Percentiles rank a stretch among this genome's conserved stretches.
phyloP scores from a whole-genome alignment of 2,888 invertebrate species.

The Trachelus tabidus region DNA sequence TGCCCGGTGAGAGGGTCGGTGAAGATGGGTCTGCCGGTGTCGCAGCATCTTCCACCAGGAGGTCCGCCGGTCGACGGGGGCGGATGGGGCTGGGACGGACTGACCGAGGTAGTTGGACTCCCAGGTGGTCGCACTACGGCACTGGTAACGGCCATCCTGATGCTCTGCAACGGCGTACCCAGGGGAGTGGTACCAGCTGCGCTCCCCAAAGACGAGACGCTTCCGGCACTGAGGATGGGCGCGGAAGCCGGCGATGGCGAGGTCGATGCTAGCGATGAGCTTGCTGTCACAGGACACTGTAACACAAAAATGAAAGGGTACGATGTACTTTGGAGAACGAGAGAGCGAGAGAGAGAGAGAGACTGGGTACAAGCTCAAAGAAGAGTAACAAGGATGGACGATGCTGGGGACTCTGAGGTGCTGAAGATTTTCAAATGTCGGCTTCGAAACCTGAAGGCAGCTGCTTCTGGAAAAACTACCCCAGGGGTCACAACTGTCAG shows the following conservation, averaged over 20 bases:
- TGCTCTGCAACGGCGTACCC: slow-evolving; percentile 67
- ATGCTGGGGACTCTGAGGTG: no score
- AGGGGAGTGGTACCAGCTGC: slow-evolving; percentile 51
- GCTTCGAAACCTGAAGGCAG: slow-evolving; percentile 25
- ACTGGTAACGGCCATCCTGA: slow-evolving; percentile 68
- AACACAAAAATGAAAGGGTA: slow-evolving; percentile 27
- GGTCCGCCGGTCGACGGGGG: slow-evolving; percentile 64
- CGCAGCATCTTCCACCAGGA: slow-evolving; percentile 78
- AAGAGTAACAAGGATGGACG: slow-evolving; percentile 2
- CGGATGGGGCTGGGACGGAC: slow-evolving; percentile 69
- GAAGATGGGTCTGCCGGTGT: slow-evolving; percentile 91
- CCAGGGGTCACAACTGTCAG: slow-evolving; percentile 15
- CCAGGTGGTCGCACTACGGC: slow-evolving; percentile 69
- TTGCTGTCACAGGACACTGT: slow-evolving; percentile 64
- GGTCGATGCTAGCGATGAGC: slow-evolving; percentile 58
- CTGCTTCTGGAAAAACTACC: slow-evolving; percentile 27
- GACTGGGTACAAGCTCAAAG: slow-evolving; percentile 11
- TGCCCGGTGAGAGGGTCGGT: slow-evolving; percentile 91
- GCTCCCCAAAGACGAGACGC: slow-evolving; percentile 50
- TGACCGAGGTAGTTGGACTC: slow-evolving; percentile 68
- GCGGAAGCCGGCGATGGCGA: slow-evolving; percentile 56
- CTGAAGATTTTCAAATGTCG: not conserved
- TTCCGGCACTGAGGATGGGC: slow-evolving; percentile 47
- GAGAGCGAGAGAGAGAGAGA: slow-evolving; percentile 4
- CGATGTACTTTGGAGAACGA: slow-evolving; percentile 9